These are phyloP conservation scores for Rotaria sp. DNA, from an alignment of 2,888 invertebrate genomes.

Conservation along the genomic window DNA sequence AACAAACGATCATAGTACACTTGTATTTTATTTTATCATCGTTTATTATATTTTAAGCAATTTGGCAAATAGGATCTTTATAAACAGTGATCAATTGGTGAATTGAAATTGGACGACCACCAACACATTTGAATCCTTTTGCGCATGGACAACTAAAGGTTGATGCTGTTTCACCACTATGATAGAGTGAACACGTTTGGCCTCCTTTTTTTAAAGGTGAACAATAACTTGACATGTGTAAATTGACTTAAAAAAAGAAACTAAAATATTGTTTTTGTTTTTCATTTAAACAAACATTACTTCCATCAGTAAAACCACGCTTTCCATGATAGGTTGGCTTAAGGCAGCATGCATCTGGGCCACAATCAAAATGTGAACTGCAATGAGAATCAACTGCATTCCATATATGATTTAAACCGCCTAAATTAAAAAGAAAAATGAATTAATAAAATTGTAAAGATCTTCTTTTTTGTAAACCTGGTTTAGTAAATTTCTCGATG, in stretches of 20 bases:
- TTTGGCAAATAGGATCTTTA: slow-evolving; percentile 25
- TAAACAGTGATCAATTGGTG: slow-evolving; percentile 34
- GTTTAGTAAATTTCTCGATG: slow-evolving; percentile 6
- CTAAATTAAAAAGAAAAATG: not conserved
- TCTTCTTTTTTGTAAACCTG: not conserved
- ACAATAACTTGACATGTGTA: slow-evolving; percentile 33
- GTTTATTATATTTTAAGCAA: no score
- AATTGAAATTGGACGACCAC: slow-evolving; percentile 31
- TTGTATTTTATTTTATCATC: no score
- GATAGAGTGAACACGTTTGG: slow-evolving; percentile 35
- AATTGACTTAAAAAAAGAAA: not conserved
- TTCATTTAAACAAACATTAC: not conserved
- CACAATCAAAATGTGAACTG: slow-evolving; percentile 37
- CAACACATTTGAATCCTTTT: slow-evolving; percentile 19
- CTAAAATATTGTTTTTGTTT: not conserved
- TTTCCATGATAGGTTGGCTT: slow-evolving; percentile 32
- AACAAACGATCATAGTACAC: no score
- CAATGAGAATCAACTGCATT: slow-evolving; percentile 29
- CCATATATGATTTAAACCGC: slow-evolving; percentile 38
- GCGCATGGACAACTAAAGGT: slow-evolving; percentile 36
- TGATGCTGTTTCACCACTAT: slow-evolving; percentile 25
- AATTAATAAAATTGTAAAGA: not conserved
- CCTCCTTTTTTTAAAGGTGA: slow-evolving; percentile 25
- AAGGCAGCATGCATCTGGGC: slow-evolving; percentile 39
- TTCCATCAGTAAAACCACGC: not conserved